phyloP scores from a whole-genome alignment of 2,113 vertebrate genomes.

The Bubo bubo region DNA sequence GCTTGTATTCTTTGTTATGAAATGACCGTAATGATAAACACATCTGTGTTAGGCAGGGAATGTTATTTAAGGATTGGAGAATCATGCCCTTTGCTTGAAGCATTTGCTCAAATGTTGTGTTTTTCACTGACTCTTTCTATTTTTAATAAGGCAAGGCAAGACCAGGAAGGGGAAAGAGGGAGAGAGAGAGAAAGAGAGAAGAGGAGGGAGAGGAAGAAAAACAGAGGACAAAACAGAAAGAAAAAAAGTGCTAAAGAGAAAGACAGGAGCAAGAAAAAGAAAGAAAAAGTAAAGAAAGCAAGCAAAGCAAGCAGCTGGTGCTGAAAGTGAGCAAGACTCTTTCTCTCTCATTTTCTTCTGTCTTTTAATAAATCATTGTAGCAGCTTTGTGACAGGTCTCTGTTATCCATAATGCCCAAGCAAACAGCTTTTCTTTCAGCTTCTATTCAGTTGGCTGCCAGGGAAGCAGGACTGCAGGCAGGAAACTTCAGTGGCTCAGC shows the following conservation, averaged over 20 bases:
- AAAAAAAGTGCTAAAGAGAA: background rate
- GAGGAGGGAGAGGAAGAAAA: background rate
- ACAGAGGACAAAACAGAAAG: background rate
- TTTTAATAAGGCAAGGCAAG: background rate
- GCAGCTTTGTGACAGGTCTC: conserved; percentile 73
- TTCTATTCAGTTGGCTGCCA: conserved; percentile 76
- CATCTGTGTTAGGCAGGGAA: background rate
- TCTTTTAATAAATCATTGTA: conserved; percentile 80
- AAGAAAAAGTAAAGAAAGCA: background rate
- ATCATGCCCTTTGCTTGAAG: background rate
- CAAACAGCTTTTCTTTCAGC: conserved; percentile 81
- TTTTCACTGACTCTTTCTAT: background rate
- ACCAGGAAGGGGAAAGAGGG: background rate
- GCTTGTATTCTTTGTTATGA: background rate
- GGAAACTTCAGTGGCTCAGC: conserved; percentile 63
- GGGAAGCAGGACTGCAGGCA: conserved; percentile 68
- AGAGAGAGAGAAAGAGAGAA: background rate
- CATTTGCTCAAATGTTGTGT: background rate
- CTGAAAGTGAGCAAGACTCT: conserved; percentile 63
- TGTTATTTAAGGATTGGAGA: background rate
- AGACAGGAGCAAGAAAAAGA: background rate
- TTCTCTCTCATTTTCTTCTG: conserved; percentile 63
- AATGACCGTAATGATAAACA: background rate
- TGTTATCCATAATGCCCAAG: conserved; percentile 77
- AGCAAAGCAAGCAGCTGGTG: conserved; percentile 78